phyloP scores from a whole-genome alignment of 1,140 invertebrate species.

The Nylanderia fulva region DNA sequence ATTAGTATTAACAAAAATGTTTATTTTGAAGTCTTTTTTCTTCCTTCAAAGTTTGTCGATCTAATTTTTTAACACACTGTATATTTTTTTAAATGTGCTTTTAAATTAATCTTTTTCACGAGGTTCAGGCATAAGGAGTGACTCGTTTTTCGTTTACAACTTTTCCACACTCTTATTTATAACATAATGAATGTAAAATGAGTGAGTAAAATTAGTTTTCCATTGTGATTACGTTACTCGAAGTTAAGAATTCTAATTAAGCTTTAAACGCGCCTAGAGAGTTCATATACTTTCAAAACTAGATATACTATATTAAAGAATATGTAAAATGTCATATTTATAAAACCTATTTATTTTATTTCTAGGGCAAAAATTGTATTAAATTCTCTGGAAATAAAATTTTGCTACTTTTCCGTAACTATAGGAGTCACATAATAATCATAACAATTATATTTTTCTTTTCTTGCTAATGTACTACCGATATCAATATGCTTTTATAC shows the following conservation, averaged over 20 bases:
- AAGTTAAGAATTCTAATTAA: background rate
- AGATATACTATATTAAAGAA: background rate
- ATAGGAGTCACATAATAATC: background rate
- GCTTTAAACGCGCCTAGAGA: background rate
- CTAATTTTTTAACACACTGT: no score
- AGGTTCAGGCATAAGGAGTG: background rate
- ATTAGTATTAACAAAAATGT: no score
- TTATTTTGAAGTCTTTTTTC: no score
- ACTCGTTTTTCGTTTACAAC: background rate
- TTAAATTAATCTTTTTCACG: background rate
- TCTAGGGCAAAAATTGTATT: background rate
- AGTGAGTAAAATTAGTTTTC: background rate
- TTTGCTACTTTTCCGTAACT: background rate
- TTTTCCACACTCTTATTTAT: background rate
- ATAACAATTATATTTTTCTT: background rate
- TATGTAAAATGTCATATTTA: background rate
- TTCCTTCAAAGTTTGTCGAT: no score
- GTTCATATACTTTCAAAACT: background rate
- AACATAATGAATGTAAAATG: background rate
- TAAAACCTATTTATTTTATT: background rate
- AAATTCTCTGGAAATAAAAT: background rate
- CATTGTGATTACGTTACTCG: background rate
- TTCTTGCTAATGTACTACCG: background rate
- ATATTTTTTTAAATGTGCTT: no score
- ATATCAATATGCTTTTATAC: no score